These are phyloP conservation scores for Heteromormyrus szaboi DNA, from an alignment of 2,797 vertebrate genomes.

Conservation along the genomic window DNA sequence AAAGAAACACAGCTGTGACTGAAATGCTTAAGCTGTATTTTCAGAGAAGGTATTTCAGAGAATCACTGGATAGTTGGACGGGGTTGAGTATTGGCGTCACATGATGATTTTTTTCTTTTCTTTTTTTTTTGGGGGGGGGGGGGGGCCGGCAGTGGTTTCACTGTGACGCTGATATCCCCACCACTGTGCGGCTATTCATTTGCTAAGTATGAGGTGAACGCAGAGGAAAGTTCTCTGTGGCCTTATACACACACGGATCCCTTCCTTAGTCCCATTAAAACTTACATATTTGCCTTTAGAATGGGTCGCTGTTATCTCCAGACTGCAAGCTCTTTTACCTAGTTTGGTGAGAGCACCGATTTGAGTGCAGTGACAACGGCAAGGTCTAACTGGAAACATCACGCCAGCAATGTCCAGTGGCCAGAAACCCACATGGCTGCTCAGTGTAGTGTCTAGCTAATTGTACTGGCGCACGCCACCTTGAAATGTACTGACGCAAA, in stretches of 20 bases:
- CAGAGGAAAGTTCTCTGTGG: slow-evolving; percentile 69
- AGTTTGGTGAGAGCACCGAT: slow-evolving; percentile 62
- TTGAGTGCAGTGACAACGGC: slow-evolving; percentile 66
- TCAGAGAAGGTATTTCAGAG: background rate
- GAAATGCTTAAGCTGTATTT: background rate
- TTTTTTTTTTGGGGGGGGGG: slow-evolving; percentile 45
- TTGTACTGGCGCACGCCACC: slow-evolving; percentile 50
- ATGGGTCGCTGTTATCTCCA: slow-evolving; percentile 69
- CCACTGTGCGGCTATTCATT: slow-evolving; percentile 74
- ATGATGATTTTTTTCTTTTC: slow-evolving; percentile 70
- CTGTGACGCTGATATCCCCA: slow-evolving; percentile 40
- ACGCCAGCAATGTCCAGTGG: slow-evolving; percentile 48
- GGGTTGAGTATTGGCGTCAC: slow-evolving; percentile 61
- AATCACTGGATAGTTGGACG: slow-evolving; percentile 56
- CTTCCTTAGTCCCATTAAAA: slow-evolving; percentile 38
- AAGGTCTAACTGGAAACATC: slow-evolving; percentile 55
- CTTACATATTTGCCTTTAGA: slow-evolving; percentile 54
- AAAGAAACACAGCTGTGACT: background rate
- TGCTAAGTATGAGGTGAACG: slow-evolving; percentile 60
- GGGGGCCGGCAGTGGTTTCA: slow-evolving; percentile 54
- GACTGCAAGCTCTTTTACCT: slow-evolving; percentile 79
- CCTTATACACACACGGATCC: slow-evolving; percentile 30
- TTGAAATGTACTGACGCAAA: slow-evolving; percentile 47
- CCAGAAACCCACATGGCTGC: slow-evolving; percentile 52
- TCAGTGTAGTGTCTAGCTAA: slow-evolving; percentile 50